phyloP scores from a whole-genome alignment of 2,888 invertebrate species.

The Thymelicus acteon region DNA sequence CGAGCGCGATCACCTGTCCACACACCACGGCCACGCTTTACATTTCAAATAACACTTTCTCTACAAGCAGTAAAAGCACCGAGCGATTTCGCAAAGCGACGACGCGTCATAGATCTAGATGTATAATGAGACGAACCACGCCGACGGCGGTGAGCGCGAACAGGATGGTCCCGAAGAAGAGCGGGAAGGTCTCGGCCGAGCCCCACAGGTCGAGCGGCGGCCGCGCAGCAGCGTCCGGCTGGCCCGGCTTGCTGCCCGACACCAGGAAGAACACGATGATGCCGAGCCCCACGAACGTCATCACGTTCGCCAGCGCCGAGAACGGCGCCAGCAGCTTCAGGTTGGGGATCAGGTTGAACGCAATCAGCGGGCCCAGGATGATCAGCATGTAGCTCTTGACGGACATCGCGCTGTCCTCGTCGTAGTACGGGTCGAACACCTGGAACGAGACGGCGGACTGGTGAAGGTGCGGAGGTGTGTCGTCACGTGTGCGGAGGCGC shows the following conservation, averaged over 20 bases:
- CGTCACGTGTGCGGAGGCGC: slow-evolving; percentile 16
- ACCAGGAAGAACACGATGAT: slow-evolving; percentile 90
- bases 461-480: not conserved
- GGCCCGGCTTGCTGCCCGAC: slow-evolving; percentile 76
- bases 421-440: slow-evolving; percentile 76
- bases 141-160: slow-evolving; percentile 95
- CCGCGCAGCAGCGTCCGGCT: slow-evolving; percentile 43
- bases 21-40: not conserved
- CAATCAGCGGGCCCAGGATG: slow-evolving; percentile 87
- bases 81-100: too few species aligned
- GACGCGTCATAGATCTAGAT: not conserved
- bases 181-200: slow-evolving; percentile 82
- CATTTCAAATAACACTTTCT: not conserved
- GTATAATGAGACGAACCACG: slow-evolving; percentile 83
- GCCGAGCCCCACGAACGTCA: slow-evolving; percentile 90
- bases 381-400: slow-evolving; percentile 87
- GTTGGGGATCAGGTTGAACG: slow-evolving; percentile 89
- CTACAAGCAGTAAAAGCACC: too few species aligned
- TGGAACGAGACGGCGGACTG: slow-evolving; percentile 49
- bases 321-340: slow-evolving; percentile 93
- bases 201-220: slow-evolving; percentile 71
- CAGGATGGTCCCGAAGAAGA: slow-evolving; percentile 95
- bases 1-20: slow-evolving; percentile 93
- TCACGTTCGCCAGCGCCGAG: slow-evolving; percentile 91
- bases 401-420: slow-evolving; percentile 53